These are phyloP conservation scores for Rhamnusium bicolor DNA, from an alignment of 2,888 invertebrate species.

Conservation along the genomic window DNA sequence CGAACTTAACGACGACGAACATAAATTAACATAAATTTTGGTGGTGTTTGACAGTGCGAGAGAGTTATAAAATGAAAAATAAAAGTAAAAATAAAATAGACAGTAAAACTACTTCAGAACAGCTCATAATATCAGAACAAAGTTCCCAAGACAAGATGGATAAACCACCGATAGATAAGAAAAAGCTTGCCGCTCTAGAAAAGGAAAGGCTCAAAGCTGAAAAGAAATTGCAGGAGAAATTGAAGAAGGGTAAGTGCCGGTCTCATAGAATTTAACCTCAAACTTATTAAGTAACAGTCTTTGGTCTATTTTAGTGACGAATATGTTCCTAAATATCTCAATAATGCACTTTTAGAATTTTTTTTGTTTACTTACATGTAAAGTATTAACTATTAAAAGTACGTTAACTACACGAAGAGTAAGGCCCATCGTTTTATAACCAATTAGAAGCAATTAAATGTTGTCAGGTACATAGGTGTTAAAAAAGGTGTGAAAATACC, in stretches of 20 bases:
- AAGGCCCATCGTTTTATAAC: too few relatives aligned
- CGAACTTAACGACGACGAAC: constrained; percentile 2
- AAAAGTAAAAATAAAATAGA: constrained; percentile 63
- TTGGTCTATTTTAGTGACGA: too few relatives aligned
- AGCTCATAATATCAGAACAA: constrained; percentile 76
- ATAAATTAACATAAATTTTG: background rate
- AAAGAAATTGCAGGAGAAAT: constrained; percentile 73
- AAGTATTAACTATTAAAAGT: too few relatives aligned
- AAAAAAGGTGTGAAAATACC: too few relatives aligned
- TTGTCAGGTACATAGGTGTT: too few relatives aligned
- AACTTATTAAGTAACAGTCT: too few relatives aligned
- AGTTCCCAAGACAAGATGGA: constrained; percentile 73
- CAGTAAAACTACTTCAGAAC: constrained; percentile 66
- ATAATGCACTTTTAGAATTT: too few relatives aligned
- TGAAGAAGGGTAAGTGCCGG: constrained; percentile 72
- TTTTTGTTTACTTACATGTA: too few relatives aligned
- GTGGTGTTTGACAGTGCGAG: background rate
- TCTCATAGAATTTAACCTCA: too few relatives aligned
- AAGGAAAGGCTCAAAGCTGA: constrained; percentile 73
- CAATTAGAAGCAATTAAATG: too few relatives aligned
- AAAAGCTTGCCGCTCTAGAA: constrained; percentile 68
- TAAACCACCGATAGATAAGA: constrained; percentile 74
- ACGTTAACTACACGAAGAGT: too few relatives aligned
- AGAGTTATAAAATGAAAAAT: constrained; percentile 59
- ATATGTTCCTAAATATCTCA: too few relatives aligned